phyloP scores from a whole-genome alignment of 2,888 invertebrate species.

The Steromphala cineraria region DNA sequence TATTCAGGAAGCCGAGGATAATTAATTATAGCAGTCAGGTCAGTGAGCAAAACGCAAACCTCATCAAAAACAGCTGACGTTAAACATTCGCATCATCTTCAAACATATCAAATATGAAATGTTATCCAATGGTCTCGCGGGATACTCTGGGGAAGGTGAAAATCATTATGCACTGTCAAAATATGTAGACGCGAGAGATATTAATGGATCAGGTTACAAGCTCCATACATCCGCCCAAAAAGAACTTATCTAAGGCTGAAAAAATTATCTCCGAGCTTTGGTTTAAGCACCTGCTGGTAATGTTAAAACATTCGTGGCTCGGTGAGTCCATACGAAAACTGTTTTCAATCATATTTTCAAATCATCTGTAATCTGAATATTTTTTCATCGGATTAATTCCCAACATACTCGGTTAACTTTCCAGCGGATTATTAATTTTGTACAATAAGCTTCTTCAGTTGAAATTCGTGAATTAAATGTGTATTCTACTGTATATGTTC shows the following conservation, averaged over 20 bases:
- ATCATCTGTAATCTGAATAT: not conserved
- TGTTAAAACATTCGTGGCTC: not conserved
- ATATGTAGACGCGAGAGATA: slow-evolving; percentile 4
- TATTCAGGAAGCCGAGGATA: not conserved
- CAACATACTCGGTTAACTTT: not conserved
- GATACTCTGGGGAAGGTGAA: slow-evolving; percentile 12
- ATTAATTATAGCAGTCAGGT: not conserved
- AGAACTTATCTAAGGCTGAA: not conserved
- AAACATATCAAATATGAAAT: slow-evolving; percentile 20
- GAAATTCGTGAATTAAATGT: no score
- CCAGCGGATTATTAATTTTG: not conserved
- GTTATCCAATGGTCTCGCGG: not conserved
- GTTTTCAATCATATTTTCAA: slow-evolving; percentile 21
- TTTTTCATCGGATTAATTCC: not conserved
- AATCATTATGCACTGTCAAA: slow-evolving; percentile 16
- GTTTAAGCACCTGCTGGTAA: no score
- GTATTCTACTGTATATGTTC: not conserved
- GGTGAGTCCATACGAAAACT: not conserved
- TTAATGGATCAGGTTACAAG: not conserved
- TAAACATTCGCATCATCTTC: not conserved
- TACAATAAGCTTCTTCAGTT: not conserved
- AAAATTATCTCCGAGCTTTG: not conserved
- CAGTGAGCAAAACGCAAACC: not conserved
- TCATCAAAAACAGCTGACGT: slow-evolving; percentile 9
- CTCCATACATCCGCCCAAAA: not conserved